These are phyloP conservation scores for Sericinus montela DNA, from an alignment of 2,888 invertebrate species.

Conservation along the genomic window DNA sequence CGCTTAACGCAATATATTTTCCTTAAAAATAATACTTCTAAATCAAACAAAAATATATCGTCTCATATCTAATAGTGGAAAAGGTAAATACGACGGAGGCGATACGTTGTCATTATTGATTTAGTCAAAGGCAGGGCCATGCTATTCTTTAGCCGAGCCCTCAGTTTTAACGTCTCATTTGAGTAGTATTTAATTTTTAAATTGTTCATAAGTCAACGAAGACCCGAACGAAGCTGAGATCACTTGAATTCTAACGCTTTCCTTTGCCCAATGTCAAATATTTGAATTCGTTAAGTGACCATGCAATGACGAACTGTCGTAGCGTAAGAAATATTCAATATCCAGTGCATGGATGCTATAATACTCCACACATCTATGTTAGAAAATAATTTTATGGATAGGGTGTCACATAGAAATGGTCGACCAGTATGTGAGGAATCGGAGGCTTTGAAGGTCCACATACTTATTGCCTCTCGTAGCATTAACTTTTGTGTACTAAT, in stretches of 20 bases:
- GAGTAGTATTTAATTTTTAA: slow-evolving; percentile 73
- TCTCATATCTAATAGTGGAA: not conserved
- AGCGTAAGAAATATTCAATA: slow-evolving; percentile 67
- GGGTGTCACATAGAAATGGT: slow-evolving; percentile 30
- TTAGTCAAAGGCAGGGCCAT: slow-evolving; percentile 32
- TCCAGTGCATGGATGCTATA: slow-evolving; percentile 49
- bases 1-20: not conserved
- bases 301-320: slow-evolving; percentile 70
- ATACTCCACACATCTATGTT: slow-evolving; percentile 41
- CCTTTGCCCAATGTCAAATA: slow-evolving; percentile 75
- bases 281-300: slow-evolving; percentile 77
- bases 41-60: not conserved
- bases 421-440: slow-evolving; percentile 48
- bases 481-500: slow-evolving; percentile 77
- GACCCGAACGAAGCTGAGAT: slow-evolving; percentile 63
- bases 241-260: slow-evolving; percentile 80
- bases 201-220: slow-evolving; percentile 73
- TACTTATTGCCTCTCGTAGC: slow-evolving; percentile 60
- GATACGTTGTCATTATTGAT: not conserved
- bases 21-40: not conserved
- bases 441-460: slow-evolving; percentile 50
- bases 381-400: slow-evolving; percentile 45
- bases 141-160: slow-evolving; percentile 44
- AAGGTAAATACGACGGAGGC: not conserved
- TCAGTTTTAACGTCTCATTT: slow-evolving; percentile 67